Evolutionary conservation across 2,888 invertebrate species (phyloP).

Genomic region (Petrophora chlorosata): DNA sequence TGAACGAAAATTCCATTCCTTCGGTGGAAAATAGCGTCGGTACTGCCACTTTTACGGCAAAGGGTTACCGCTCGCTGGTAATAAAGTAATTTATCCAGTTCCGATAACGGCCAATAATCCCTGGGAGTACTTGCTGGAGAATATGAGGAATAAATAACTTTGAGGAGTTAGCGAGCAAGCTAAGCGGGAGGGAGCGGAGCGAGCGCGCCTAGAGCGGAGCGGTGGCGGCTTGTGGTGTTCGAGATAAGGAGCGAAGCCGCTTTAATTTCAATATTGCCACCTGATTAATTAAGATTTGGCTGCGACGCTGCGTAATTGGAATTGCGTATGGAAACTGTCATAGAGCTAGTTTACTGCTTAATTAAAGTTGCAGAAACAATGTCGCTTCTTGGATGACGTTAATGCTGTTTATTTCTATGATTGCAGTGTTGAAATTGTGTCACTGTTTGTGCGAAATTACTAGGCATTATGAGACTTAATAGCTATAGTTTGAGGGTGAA

Average conservation of each 20-base stretch:
- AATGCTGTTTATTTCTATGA: neutral
- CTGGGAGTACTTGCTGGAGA: conserved; percentile 41
- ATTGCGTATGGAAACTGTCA: conserved; percentile 22
- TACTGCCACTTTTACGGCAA: conserved; percentile 58
- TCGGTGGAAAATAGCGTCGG: conserved; percentile 60
- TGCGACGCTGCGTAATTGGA: conserved; percentile 21
- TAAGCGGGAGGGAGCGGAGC: conserved; percentile 4
- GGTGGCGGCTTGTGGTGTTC: conserved; percentile 23
- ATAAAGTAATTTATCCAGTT: conserved; percentile 80
- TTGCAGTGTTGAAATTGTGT: too few species aligned
- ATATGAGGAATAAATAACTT: conserved; percentile 31
- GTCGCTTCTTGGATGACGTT: neutral
- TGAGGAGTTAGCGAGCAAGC: conserved; percentile 20
- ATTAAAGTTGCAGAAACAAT: conserved; percentile 10
- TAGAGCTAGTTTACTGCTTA: conserved; percentile 14
- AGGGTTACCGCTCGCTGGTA: conserved; percentile 68
- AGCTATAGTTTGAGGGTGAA: too few species aligned
- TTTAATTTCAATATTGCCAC: conserved; percentile 39
- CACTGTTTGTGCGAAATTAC: too few species aligned
- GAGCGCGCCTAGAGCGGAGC: neutral
- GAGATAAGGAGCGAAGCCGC: conserved; percentile 31
- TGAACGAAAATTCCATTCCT: conserved; percentile 63
- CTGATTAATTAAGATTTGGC: conserved; percentile 40
- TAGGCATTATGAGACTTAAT: too few species aligned
- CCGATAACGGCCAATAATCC: conserved; percentile 79